Conservation (phyloP, 2,797 vertebrate species). For the Pampus argenteus region DNA sequence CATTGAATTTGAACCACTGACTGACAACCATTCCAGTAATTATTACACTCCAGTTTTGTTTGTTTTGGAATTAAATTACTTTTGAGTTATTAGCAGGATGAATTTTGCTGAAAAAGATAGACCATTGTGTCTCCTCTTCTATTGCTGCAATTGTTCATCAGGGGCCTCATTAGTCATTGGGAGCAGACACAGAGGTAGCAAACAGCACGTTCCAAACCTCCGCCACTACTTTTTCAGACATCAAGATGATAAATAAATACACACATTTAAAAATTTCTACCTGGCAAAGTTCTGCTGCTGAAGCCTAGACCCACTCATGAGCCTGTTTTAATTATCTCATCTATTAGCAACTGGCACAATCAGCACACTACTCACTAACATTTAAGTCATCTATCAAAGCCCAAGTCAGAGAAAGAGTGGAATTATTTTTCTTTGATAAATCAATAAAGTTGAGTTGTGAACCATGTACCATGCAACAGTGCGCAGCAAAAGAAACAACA, state of each 20-base stretch:
- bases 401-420: not conserved
- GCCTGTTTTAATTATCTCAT: constrained; percentile 15
- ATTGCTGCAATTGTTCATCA: constrained; percentile 17
- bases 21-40: constrained; percentile 18
- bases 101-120: constrained; percentile 19
- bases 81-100: constrained; percentile 9
- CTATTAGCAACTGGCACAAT: not conserved
- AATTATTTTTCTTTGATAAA: constrained; percentile 9
- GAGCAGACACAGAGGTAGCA: constrained; percentile 18
- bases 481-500: not conserved
- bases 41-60: not conserved
- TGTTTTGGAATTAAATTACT: constrained; percentile 2
- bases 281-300: not conserved
- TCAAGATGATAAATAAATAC: constrained; percentile 3
- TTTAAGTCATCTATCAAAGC: constrained; percentile 2
- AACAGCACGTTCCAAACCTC: constrained; percentile 26
- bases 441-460: not conserved
- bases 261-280: not conserved
- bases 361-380: too few species aligned
- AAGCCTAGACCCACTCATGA: not conserved
- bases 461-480: not conserved
- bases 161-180: constrained; percentile 48
- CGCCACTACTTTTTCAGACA: not conserved
- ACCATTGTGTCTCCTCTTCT: constrained; percentile 24
- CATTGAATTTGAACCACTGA: not conserved